Conservation (phyloP, 2,113 vertebrate species). For the Ophthalmolycus amberensis region DNA sequence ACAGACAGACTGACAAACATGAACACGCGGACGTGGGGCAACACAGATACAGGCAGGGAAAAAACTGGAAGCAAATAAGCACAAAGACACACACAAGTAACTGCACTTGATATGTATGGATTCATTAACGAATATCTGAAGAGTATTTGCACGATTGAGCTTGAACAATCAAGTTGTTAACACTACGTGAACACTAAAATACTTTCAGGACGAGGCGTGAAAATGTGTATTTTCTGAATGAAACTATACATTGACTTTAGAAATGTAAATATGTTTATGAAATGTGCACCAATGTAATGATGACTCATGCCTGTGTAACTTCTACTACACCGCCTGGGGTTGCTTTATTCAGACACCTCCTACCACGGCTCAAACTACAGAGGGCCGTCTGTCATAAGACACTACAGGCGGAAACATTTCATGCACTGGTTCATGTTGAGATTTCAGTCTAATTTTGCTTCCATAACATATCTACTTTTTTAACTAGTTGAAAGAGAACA, state of each 20-base stretch:
- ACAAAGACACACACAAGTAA: neutral
- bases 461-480: too few species aligned
- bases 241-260: neutral
- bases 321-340: neutral
- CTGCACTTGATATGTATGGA: neutral
- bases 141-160: neutral
- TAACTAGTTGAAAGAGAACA: too few species aligned
- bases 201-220: neutral
- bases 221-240: neutral
- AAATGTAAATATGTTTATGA: neutral
- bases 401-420: neutral
- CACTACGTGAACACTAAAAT: too few species aligned
- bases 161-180: too few species aligned
- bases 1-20: slow-evolving; percentile 57
- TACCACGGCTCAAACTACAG: neutral
- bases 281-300: neutral
- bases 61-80: slow-evolving; percentile 27
- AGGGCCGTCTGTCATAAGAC: neutral
- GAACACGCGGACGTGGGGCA: slow-evolving; percentile 25
- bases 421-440: too few species aligned
- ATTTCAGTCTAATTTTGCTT: too few species aligned
- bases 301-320: neutral
- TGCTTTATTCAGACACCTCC: neutral
- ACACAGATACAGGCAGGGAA: slow-evolving; percentile 14
- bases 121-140: neutral